Evolutionary conservation across 2,888 invertebrate species (phyloP).

Genomic region (Callyntrura guangdongensis): DNA sequence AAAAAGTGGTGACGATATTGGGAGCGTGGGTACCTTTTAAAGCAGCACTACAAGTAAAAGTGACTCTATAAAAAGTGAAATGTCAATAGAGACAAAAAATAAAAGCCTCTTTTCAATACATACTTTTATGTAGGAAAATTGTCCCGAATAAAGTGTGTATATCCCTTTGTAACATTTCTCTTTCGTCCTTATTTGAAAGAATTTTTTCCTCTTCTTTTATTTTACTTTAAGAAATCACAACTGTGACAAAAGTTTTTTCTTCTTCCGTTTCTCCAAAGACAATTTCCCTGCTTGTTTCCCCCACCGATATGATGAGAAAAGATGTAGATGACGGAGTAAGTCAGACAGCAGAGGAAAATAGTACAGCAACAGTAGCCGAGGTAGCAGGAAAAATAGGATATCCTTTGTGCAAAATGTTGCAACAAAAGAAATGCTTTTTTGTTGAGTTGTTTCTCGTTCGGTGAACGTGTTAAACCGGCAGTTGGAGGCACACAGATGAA

Average conservation of each 20-base stretch:
- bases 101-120: background rate
- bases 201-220: background rate
- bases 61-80: slow-evolving; percentile 66
- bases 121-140: background rate
- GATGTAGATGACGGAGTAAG: background rate
- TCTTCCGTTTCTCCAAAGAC: slow-evolving; percentile 18
- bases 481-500: slow-evolving; percentile 4
- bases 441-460: background rate
- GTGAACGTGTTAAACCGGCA: slow-evolving; percentile 32
- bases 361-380: background rate
- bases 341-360: background rate
- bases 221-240: slow-evolving; percentile 39
- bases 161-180: background rate
- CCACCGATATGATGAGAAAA: slow-evolving; percentile 18
- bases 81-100: slow-evolving; percentile 54
- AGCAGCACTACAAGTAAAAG: background rate
- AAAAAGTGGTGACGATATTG: slow-evolving; percentile 37
- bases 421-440: slow-evolving; percentile 22
- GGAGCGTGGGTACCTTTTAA: background rate
- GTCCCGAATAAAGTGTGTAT: background rate
- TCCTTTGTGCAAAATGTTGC: slow-evolving; percentile 11
- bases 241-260: slow-evolving; percentile 32
- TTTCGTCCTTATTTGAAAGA: slow-evolving; percentile 6
- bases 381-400: background rate
- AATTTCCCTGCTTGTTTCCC: slow-evolving; percentile 33